Percentiles rank a stretch among this genome's conserved stretches.
These are phyloP conservation scores for Pemphredon lugubris DNA, from an alignment of 2,888 invertebrate genomes.

Conservation along the genomic window DNA sequence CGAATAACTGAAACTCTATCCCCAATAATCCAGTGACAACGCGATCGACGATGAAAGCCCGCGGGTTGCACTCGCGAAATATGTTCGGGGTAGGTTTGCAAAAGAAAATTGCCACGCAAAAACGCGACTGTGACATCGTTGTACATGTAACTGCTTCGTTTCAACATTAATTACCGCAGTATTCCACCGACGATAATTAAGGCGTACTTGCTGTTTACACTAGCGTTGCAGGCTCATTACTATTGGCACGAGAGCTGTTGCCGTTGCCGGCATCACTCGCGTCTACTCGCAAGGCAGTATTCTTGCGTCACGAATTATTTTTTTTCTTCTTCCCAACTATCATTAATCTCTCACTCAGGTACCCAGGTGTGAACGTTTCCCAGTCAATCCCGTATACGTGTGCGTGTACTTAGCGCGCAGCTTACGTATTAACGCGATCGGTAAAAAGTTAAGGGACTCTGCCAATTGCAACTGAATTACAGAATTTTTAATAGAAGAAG, in stretches of 20 bases:
- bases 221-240: conserved; percentile 36
- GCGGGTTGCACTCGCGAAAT: too few species aligned
- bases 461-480: too few species aligned
- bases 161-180: too few species aligned
- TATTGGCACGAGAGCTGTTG: conserved; percentile 21
- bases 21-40: too few species aligned
- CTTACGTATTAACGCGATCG: neutral
- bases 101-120: too few species aligned
- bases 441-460: too few species aligned
- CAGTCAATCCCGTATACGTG: conserved; percentile 16
- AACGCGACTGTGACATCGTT: too few species aligned
- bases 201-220: conserved; percentile 16
- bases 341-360: conserved; percentile 47
- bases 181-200: conserved; percentile 30
- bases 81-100: too few species aligned
- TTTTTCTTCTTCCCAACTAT: conserved; percentile 16
- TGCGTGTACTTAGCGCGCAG: neutral
- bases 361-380: conserved; percentile 26
- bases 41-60: too few species aligned
- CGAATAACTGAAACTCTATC: too few species aligned
- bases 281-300: conserved; percentile 8
- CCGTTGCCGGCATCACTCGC: neutral
- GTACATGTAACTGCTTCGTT: too few species aligned
- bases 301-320: conserved; percentile 21
- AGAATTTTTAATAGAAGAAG: too few species aligned